phyloP scores from a whole-genome alignment of 2,888 invertebrate genomes.

The Amphipyra tragopoginis region DNA sequence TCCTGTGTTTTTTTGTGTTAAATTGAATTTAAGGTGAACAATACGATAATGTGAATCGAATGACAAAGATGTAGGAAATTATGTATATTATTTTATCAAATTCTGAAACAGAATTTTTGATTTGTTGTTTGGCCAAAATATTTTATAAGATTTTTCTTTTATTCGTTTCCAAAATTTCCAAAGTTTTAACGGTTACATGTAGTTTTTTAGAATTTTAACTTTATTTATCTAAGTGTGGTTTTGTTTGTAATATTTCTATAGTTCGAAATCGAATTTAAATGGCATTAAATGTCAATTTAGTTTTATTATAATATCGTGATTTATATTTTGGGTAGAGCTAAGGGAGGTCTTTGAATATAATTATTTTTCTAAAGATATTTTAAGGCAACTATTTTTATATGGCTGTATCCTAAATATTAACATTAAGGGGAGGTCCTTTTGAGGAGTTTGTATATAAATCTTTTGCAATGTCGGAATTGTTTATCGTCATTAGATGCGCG shows the following conservation, averaged over 20 bases:
- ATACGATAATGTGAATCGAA: conserved; percentile 31
- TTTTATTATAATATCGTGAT: conserved; percentile 30
- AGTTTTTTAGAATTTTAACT: conserved; percentile 3
- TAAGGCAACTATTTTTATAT: conserved; percentile 56
- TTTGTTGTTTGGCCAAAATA: conserved; percentile 23
- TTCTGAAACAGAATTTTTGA: conserved; percentile 12
- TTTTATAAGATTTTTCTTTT: conserved; percentile 4
- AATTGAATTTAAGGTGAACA: conserved; percentile 1
- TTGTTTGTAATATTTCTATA: conserved; percentile 17
- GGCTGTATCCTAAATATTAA: conserved; percentile 62
- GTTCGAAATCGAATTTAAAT: conserved; percentile 51
- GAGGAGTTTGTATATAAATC: conserved; percentile 49
- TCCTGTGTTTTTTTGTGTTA: too few species aligned
- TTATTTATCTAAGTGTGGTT: conserved; percentile 19
- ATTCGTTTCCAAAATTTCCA: conserved; percentile 21
- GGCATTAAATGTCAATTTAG: conserved; percentile 56
- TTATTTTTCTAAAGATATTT: conserved; percentile 48
- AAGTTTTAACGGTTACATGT: conserved; percentile 21
- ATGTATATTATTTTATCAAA: conserved; percentile 8
- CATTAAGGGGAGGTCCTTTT: conserved; percentile 43
- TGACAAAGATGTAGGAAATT: background rate
- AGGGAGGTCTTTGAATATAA: conserved; percentile 18
- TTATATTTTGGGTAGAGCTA: conserved; percentile 21
- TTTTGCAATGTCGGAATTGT: conserved; percentile 64
- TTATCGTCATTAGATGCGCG: conserved; percentile 46